These are phyloP conservation scores for Cryptophagus acutangulus DNA, from an alignment of 2,888 invertebrate genomes.

Conservation along the genomic window DNA sequence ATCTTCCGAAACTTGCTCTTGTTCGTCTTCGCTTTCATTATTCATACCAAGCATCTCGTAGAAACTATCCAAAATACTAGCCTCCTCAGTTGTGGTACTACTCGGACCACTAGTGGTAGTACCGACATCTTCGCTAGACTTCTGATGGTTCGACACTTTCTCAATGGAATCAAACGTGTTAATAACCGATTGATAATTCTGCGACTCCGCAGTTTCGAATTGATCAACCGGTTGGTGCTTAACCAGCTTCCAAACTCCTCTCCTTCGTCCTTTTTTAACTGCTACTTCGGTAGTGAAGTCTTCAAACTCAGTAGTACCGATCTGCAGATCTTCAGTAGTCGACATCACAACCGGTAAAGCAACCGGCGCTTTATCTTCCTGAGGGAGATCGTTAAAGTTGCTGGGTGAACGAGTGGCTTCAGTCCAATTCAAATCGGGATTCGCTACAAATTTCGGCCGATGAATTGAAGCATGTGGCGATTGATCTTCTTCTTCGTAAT, in stretches of 20 bases:
- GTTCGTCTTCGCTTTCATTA: slow-evolving; percentile 8
- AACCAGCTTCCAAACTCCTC: slow-evolving; percentile 72
- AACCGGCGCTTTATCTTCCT: slow-evolving; percentile 8
- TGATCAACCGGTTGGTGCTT: slow-evolving; percentile 62
- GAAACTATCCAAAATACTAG: slow-evolving; percentile 37
- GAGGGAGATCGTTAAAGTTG: slow-evolving; percentile 7
- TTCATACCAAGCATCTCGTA: slow-evolving; percentile 44
- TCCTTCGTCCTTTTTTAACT: slow-evolving; percentile 49
- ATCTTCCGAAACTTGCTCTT: slow-evolving; percentile 5
- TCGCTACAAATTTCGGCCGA: slow-evolving; percentile 48
- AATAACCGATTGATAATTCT: slow-evolving; percentile 55
- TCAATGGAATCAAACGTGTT: slow-evolving; percentile 33
- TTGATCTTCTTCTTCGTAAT: slow-evolving; percentile 50
- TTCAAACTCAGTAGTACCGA: slow-evolving; percentile 15
- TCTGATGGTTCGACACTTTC: slow-evolving; percentile 21
- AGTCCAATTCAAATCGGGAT: slow-evolving; percentile 33
- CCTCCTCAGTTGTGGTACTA: slow-evolving; percentile 28
- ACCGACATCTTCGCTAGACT: not conserved
- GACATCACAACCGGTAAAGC: slow-evolving; percentile 5
- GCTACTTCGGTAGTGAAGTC: slow-evolving; percentile 25
- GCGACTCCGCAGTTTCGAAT: slow-evolving; percentile 76
- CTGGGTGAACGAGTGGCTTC: slow-evolving; percentile 35
- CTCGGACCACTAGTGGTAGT: too few relatives aligned
- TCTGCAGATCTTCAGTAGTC: slow-evolving; percentile 19
- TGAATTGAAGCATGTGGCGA: slow-evolving; percentile 54